Evolutionary conservation across 2,888 invertebrate species (phyloP).

Genomic region (Lithophane ornitopus): DNA sequence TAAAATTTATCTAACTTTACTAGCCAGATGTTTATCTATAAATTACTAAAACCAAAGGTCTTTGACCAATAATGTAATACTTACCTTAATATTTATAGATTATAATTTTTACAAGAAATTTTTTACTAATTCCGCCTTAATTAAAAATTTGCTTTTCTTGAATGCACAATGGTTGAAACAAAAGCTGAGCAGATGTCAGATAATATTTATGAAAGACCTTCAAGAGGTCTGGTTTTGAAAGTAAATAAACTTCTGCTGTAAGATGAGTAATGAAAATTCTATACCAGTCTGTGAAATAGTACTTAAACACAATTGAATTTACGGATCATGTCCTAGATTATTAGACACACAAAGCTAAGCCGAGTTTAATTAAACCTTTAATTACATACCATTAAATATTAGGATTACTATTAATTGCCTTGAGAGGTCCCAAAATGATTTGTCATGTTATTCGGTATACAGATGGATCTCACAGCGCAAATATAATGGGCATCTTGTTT

Average conservation of each 20-base stretch:
- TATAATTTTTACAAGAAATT: neutral
- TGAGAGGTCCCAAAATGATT: neutral
- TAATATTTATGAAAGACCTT: neutral
- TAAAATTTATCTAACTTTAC: constrained; percentile 2
- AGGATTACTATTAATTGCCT: neutral
- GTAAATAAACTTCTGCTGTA: neutral
- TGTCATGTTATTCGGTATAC: neutral
- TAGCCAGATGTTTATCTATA: constrained; percentile 27
- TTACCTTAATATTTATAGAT: neutral
- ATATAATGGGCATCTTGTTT: neutral
- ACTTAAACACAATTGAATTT: neutral
- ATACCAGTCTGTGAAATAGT: neutral
- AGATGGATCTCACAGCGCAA: neutral
- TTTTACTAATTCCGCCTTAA: neutral
- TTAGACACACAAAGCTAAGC: neutral
- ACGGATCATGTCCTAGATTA: neutral
- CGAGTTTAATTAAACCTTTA: neutral
- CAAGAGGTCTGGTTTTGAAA: neutral
- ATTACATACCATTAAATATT: neutral
- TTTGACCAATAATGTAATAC: neutral
- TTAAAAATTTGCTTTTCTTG: constrained; percentile 3
- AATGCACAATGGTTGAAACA: neutral
- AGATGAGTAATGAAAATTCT: neutral
- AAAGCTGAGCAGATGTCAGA: neutral
- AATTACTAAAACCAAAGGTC: constrained; percentile 3